These are phyloP conservation scores for Carcharodon carcharias DNA, from an alignment of 2,797 vertebrate genomes.

Conservation along the genomic window DNA sequence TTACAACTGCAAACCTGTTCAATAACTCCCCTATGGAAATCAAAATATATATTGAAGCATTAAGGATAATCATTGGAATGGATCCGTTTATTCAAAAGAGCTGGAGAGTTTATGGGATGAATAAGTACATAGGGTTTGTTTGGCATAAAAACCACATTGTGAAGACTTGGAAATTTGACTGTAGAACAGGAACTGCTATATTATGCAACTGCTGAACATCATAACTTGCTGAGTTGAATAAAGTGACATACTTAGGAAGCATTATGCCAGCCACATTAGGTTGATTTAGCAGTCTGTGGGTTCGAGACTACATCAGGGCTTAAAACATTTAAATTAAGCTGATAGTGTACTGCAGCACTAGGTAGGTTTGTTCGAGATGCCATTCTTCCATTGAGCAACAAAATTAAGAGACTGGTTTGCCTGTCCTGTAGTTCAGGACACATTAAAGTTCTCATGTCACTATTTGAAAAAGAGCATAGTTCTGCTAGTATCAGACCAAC, in stretches of 20 bases:
- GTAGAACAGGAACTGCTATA: not conserved
- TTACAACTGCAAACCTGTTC: not conserved
- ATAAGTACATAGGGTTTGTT: not conserved
- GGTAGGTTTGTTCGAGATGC: not conserved
- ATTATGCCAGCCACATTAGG: not conserved
- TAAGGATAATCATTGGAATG: not conserved
- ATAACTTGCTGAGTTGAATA: not conserved
- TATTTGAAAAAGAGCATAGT: not conserved
- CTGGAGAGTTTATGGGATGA: not conserved
- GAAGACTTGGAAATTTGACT: not conserved
- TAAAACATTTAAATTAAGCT: not conserved
- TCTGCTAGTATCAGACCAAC: not conserved
- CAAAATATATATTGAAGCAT: constrained; percentile 20
- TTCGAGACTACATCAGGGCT: not conserved
- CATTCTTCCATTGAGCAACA: not conserved
- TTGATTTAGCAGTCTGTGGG: not conserved
- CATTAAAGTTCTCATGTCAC: not conserved
- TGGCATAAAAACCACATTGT: not conserved
- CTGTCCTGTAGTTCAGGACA: not conserved
- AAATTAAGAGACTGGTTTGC: not conserved
- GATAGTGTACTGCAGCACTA: not conserved
- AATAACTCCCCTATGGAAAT: constrained; percentile 2
- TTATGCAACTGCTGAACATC: not conserved
- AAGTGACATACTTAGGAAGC: not conserved
- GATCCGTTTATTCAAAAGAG: not conserved